Evolutionary conservation across 2,888 invertebrate genomes (phyloP).

Genomic region (Pseudanteris insignis): DNA sequence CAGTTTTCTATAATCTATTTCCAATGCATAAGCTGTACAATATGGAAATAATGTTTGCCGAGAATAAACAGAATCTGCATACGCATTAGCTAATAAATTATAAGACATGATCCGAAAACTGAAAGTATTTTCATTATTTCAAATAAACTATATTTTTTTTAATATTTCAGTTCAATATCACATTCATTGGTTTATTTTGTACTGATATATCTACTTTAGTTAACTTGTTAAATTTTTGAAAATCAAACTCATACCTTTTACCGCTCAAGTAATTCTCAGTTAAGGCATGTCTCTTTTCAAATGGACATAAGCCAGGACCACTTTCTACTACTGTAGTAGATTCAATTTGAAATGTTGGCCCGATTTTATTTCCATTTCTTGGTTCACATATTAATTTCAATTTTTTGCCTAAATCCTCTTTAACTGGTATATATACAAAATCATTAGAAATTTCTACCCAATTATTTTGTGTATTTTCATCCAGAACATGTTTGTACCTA

Average conservation of each 20-base stretch:
- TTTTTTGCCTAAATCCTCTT: slow-evolving; percentile 73
- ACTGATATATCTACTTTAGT: too few relatives aligned
- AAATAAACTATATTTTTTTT: too few relatives aligned
- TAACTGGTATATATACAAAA: slow-evolving; percentile 71
- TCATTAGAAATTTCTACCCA: slow-evolving; percentile 73
- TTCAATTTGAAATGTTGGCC: slow-evolving; percentile 73
- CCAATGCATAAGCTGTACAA: slow-evolving; percentile 83
- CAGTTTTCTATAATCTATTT: slow-evolving; percentile 87
- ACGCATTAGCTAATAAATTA: slow-evolving; percentile 91
- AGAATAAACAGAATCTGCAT: slow-evolving; percentile 85
- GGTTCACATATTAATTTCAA: slow-evolving; percentile 74
- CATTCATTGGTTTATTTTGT: too few relatives aligned
- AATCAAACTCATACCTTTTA: slow-evolving; percentile 72
- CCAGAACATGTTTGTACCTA: too few relatives aligned
- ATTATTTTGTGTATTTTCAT: too few relatives aligned
- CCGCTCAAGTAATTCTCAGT: slow-evolving; percentile 71
- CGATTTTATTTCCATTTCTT: slow-evolving; percentile 68
- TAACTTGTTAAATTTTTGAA: too few relatives aligned
- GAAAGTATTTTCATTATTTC: too few relatives aligned
- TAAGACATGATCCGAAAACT: slow-evolving; percentile 86
- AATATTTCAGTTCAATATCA: too few relatives aligned
- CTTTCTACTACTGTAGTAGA: slow-evolving; percentile 73
- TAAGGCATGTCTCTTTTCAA: slow-evolving; percentile 80
- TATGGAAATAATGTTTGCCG: slow-evolving; percentile 81
- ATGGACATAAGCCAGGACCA: slow-evolving; percentile 83